Evolutionary conservation across 2,888 invertebrate genomes (phyloP).

Genomic region (Drosophila mimica): DNA sequence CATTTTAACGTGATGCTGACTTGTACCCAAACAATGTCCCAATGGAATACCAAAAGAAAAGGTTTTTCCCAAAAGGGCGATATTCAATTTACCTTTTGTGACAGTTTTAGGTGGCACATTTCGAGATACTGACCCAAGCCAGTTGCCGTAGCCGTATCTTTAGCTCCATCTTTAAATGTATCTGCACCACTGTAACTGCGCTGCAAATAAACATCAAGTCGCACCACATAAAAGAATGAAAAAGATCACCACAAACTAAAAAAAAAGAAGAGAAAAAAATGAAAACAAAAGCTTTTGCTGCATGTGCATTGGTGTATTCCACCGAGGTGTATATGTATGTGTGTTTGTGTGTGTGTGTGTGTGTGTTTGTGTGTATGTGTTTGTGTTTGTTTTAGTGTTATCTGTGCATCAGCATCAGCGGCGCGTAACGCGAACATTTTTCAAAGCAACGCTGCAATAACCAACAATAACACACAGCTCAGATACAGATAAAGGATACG

Average conservation of each 20-base stretch:
- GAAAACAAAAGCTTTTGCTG: conserved; percentile 36
- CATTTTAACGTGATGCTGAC: conserved; percentile 40
- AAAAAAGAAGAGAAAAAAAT: conserved; percentile 6
- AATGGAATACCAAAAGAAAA: conserved; percentile 36
- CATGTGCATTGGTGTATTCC: conserved; percentile 47
- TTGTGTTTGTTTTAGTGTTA: conserved; percentile 58
- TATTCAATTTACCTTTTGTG: conserved; percentile 59
- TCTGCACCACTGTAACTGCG: conserved; percentile 37
- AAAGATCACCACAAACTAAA: conserved; percentile 24
- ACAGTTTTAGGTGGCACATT: conserved; percentile 22
- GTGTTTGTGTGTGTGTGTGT: conserved; percentile 14
- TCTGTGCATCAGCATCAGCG: conserved; percentile 71
- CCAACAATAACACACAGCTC: conserved; percentile 36
- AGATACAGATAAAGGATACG: conserved; percentile 25
- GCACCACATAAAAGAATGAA: not conserved
- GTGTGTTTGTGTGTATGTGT: conserved; percentile 6
- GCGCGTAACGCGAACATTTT: conserved; percentile 69
- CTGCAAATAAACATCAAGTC: conserved; percentile 1
- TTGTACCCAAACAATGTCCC: conserved; percentile 24
- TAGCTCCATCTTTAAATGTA: conserved; percentile 5
- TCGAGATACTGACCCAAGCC: conserved; percentile 34
- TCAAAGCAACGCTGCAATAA: conserved; percentile 55
- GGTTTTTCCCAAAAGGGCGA: conserved; percentile 34
- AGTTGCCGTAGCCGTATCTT: not conserved
- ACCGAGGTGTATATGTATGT: conserved; percentile 22